Percentiles rank a stretch among this genome's conserved stretches.
These are phyloP conservation scores for Mya arenaria DNA, from an alignment of 1,140 invertebrate species.

Conservation along the genomic window DNA sequence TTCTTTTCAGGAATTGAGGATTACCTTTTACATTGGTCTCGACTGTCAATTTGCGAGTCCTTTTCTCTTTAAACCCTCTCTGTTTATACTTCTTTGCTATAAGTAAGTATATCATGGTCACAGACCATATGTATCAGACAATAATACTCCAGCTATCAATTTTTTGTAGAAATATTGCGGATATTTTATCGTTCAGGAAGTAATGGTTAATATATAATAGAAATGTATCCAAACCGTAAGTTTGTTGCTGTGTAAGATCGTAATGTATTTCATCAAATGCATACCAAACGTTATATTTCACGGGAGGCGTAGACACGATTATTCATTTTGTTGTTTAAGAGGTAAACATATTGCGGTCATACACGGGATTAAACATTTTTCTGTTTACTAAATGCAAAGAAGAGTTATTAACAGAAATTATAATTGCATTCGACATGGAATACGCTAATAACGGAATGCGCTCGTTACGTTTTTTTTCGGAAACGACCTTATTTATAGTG, in stretches of 20 bases:
- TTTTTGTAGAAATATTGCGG: not conserved
- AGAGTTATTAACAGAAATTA: not conserved
- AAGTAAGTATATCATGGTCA: constrained; percentile 59
- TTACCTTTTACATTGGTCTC: constrained; percentile 69
- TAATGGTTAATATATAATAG: no score
- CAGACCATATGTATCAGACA: not conserved
- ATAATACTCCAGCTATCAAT: not conserved
- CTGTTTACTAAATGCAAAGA: not conserved
- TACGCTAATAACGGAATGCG: no score
- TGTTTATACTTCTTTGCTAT: constrained; percentile 72
- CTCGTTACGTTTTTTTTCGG: no score
- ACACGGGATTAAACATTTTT: not conserved
- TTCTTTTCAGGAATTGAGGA: constrained; percentile 76
- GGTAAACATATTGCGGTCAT: not conserved
- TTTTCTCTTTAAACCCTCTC: constrained; percentile 67
- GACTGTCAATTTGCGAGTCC: constrained; percentile 71
- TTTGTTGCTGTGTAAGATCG: no score
- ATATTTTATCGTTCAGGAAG: no score
- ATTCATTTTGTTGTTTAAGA: no score
- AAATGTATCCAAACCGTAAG: no score
- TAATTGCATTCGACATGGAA: no score
- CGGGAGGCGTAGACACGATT: no score
- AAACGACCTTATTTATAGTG: no score
- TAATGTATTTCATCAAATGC: no score
- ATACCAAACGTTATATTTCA: no score